These are phyloP conservation scores for Barbus barbus DNA, from an alignment of 2,113 vertebrate genomes.

Conservation along the genomic window DNA sequence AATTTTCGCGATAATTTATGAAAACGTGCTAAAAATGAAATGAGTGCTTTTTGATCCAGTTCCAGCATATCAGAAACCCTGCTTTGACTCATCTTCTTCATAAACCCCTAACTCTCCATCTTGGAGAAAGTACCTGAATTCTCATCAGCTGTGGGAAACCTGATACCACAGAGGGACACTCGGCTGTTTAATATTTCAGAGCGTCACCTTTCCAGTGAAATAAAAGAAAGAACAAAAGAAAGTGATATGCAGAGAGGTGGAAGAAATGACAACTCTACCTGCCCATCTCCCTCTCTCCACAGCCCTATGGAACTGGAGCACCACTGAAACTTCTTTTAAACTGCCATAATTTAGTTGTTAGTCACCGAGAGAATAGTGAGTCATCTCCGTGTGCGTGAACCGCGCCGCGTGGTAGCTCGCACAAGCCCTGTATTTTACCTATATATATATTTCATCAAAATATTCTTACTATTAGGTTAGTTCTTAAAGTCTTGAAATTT, in stretches of 20 bases:
- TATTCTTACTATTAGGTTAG: neutral
- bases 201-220: slow-evolving; percentile 42
- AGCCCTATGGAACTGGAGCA: slow-evolving; percentile 39
- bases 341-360: slow-evolving; percentile 73
- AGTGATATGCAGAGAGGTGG: neutral
- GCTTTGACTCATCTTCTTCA: slow-evolving; percentile 23
- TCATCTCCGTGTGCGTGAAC: slow-evolving; percentile 62
- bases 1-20: neutral
- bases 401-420: slow-evolving; percentile 6
- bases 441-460: neutral
- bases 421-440: slow-evolving; percentile 41
- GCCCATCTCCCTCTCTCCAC: slow-evolving; percentile 16
- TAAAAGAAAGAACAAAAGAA: slow-evolving; percentile 17
- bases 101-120: slow-evolving; percentile 9
- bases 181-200: slow-evolving; percentile 26
- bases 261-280: slow-evolving; percentile 44
- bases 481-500: neutral
- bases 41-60: slow-evolving; percentile 9
- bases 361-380: slow-evolving; percentile 72
- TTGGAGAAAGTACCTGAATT: slow-evolving; percentile 40
- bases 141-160: slow-evolving; percentile 29
- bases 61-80: neutral
- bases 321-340: slow-evolving; percentile 63
- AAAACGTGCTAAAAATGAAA: slow-evolving; percentile 26
- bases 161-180: slow-evolving; percentile 10